phyloP scores from a whole-genome alignment of 1,140 invertebrate genomes.

The Globodera rostochiensis region DNA sequence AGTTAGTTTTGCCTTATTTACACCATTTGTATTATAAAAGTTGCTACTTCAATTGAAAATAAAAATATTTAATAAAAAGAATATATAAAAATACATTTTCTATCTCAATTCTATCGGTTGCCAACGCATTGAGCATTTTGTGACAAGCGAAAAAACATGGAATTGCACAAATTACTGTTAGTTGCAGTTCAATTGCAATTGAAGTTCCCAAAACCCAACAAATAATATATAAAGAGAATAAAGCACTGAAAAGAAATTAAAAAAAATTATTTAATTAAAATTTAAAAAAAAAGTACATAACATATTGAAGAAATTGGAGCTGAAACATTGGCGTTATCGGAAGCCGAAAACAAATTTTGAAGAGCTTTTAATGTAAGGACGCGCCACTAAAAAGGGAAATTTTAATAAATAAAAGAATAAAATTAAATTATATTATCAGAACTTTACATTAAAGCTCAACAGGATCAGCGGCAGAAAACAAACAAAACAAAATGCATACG shows the following conservation, averaged over 20 bases:
- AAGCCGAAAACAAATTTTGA: background rate
- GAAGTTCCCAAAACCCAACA: background rate
- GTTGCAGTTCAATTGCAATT: background rate
- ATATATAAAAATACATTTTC: too few species aligned
- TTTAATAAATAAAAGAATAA: background rate
- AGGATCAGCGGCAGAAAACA: background rate
- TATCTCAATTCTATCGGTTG: background rate
- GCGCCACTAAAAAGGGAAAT: background rate
- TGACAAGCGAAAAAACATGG: background rate
- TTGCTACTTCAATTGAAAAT: too few species aligned
- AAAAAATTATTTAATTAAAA: background rate
- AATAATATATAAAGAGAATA: background rate
- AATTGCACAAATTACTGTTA: background rate
- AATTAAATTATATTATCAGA: background rate
- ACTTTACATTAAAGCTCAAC: background rate
- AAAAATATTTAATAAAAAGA: too few species aligned
- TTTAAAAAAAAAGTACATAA: background rate
- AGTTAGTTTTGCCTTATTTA: too few species aligned
- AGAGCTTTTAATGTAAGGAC: background rate
- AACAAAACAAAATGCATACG: background rate
- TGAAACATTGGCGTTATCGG: background rate
- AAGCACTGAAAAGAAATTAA: background rate
- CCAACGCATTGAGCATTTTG: background rate
- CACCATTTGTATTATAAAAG: too few species aligned
- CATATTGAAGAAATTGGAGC: slow-evolving; percentile 1